A percentile compares a stretch with the other conserved stretches of the same genome.
Conservation (phyloP, 2,113 vertebrate genomes). For the Solea solea region DNA sequence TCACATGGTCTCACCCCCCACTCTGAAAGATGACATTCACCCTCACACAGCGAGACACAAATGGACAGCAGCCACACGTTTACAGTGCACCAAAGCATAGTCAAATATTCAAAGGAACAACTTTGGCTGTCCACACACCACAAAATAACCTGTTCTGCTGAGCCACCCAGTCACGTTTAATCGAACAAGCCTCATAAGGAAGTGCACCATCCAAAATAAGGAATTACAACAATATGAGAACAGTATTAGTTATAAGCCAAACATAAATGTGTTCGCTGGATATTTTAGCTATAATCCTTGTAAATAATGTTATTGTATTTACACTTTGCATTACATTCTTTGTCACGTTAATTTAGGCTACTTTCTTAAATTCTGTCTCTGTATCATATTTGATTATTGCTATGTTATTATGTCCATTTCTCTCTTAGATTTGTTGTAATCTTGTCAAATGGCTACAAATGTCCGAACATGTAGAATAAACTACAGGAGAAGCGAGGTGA, state of each 20-base stretch:
- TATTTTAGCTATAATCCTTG: not conserved
- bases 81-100: conserved; percentile 7
- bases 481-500: too few species aligned
- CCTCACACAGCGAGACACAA: conserved; percentile 46
- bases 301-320: too few species aligned
- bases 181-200: conserved; percentile 8
- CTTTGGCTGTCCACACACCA: conserved; percentile 37
- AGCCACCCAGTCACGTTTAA: conserved; percentile 9
- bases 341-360: too few species aligned
- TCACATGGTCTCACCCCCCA: conserved; percentile 74
- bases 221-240: not conserved
- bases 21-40: conserved; percentile 69
- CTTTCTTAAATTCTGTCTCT: too few species aligned
- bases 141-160: conserved; percentile 30
- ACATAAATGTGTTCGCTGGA: not conserved
- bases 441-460: too few species aligned
- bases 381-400: too few species aligned
- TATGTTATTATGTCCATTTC: too few species aligned
- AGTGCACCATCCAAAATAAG: not conserved
- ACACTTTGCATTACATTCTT: too few species aligned
- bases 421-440: too few species aligned
- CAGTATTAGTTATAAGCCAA: not conserved
- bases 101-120: conserved; percentile 35
- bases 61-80: conserved; percentile 23
- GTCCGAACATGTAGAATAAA: too few species aligned